Evolutionary conservation across 2,797 vertebrate genomes (phyloP).

Genomic region (Characodon lateralis): DNA sequence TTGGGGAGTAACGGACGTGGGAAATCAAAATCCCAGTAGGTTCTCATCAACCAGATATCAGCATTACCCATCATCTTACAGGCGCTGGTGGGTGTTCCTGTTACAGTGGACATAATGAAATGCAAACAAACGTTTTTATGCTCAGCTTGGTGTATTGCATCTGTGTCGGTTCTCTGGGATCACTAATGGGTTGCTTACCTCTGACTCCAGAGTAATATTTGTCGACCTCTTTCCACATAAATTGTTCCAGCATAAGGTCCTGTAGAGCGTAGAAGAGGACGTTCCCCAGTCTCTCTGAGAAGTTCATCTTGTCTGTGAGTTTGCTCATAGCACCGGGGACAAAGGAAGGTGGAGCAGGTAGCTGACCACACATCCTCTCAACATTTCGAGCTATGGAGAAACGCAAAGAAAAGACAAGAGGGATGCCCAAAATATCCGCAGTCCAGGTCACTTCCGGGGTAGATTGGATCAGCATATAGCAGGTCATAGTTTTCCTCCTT

Average conservation of each 20-base stretch:
- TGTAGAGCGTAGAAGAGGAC: no score
- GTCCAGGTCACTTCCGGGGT: constrained; percentile 81
- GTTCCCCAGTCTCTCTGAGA: constrained; percentile 81
- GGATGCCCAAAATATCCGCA: constrained; percentile 80
- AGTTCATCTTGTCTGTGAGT: constrained; percentile 84
- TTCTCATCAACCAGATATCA: constrained; percentile 91
- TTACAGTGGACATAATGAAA: not conserved
- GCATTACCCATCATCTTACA: constrained; percentile 87
- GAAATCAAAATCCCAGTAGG: constrained; percentile 95
- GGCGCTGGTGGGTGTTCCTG: constrained; percentile 62
- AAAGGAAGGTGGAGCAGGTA: constrained; percentile 84
- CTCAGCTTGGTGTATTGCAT: no score
- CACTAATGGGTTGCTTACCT: constrained; percentile 50
- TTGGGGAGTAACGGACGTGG: constrained; percentile 89
- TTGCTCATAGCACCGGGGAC: constrained; percentile 80
- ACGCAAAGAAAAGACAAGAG: constrained; percentile 80
- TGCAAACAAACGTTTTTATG: not conserved
- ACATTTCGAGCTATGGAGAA: constrained; percentile 78
- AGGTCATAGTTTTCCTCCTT: constrained; percentile 77
- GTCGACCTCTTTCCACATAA: constrained; percentile 58
- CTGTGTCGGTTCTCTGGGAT: not conserved
- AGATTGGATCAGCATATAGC: constrained; percentile 83
- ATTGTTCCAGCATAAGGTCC: accelerated
- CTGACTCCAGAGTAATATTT: constrained; percentile 78
- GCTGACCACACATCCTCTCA: constrained; percentile 85